Base-by-base conservation (phyloP, 1,140 invertebrate species). In the Drosophila bocki region DNA sequence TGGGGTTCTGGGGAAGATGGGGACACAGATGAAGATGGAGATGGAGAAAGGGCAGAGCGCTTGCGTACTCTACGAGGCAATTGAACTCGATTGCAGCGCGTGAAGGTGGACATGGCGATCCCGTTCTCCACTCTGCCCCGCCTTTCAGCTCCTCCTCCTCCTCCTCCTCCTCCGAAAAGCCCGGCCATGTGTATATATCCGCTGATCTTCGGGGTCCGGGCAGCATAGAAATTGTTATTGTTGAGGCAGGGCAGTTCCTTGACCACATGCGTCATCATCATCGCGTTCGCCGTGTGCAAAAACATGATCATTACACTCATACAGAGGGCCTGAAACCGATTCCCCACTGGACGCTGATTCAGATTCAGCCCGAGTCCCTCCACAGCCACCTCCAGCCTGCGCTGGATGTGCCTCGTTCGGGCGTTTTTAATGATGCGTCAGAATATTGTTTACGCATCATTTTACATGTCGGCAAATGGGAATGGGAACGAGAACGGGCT, bases 391-490 rank as follows among this genome's bases (percentile, higher is more conserved):
- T 13, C 12, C 33, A 15, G 22, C 19, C 51, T 22, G 13, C 29
- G 12, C 78, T 82, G 68, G 75, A 76, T 72, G 44, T 53, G 74
- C 78, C 80, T 78, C 75, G 85, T 82, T 79, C 85, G 70, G 85
- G 85, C 85, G 85, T 90, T 88, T 78, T 88, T 88, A 88, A 88
- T 88, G 85, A 88, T 90, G 85, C 85, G 85, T 90, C 85, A 90
- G 85, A 88, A 90, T 90, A 90, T 90, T 90, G 84, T 87, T 87
- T 87, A 87, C 84, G 84, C 84, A 87, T 87, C 85, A 88, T 90
- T 88, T 88, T 88, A 90, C 85, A 88, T 88, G 81, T 90, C 85
- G 81, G 85, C 84, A 75, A 88, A 87, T 83, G 84, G 67, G 77
- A 47, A 42, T 51, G 48, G 50, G 50, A 51, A 51, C 13, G 37